These are phyloP conservation scores for Archips xylosteana DNA, from an alignment of 2,888 invertebrate genomes.

Conservation along the genomic window DNA sequence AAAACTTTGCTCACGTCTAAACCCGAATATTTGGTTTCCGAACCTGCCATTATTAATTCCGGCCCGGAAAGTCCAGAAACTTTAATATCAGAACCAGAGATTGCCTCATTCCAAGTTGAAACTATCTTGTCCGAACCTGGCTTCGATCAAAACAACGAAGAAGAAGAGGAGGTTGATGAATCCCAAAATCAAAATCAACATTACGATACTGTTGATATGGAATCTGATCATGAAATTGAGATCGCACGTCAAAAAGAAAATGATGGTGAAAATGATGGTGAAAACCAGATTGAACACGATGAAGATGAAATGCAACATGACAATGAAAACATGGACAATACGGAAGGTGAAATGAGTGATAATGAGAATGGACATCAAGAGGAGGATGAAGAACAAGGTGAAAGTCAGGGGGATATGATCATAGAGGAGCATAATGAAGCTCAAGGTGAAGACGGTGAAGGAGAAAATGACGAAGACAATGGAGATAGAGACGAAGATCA, in stretches of 20 bases:
- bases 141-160: slow-evolving; percentile 62
- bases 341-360: slow-evolving; percentile 60
- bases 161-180: slow-evolving; percentile 47
- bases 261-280: slow-evolving; percentile 55
- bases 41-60: slow-evolving; percentile 81
- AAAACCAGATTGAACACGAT: slow-evolving; percentile 53
- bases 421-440: slow-evolving; percentile 35
- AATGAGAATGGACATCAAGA: slow-evolving; percentile 59
- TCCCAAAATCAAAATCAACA: slow-evolving; percentile 65
- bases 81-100: slow-evolving; percentile 81
- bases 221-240: slow-evolving; percentile 82
- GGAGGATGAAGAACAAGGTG: slow-evolving; percentile 50
- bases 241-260: slow-evolving; percentile 73
- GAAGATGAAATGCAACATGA: slow-evolving; percentile 52
- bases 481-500: slow-evolving; percentile 54
- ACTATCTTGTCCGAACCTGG: slow-evolving; percentile 78
- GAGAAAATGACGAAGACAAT: slow-evolving; percentile 52
- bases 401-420: slow-evolving; percentile 40
- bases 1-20: slow-evolving; percentile 79
- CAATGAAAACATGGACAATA: slow-evolving; percentile 52
- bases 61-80: slow-evolving; percentile 82
- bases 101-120: slow-evolving; percentile 82
- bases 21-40: slow-evolving; percentile 78
- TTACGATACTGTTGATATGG: slow-evolving; percentile 81
- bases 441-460: slow-evolving; percentile 47